These are phyloP conservation scores for Cerastis rubricosa DNA, from an alignment of 2,888 invertebrate species.

Conservation along the genomic window DNA sequence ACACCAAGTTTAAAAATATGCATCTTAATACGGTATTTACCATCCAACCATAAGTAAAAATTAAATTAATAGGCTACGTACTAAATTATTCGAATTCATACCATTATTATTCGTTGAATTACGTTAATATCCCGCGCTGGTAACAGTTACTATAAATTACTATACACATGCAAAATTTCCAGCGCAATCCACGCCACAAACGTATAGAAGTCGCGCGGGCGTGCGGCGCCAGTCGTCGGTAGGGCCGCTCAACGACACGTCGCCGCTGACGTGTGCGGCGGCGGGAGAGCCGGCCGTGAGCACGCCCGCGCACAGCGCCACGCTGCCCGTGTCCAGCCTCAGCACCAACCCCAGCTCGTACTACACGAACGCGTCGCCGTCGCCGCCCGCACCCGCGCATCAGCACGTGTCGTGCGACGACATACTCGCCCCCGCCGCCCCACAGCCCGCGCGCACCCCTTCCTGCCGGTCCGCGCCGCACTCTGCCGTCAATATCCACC, in stretches of 20 bases:
- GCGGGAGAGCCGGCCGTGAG: constrained; percentile 85
- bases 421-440: constrained; percentile 84
- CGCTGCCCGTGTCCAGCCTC: constrained; percentile 90
- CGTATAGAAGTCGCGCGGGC: constrained; percentile 90
- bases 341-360: constrained; percentile 90
- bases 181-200: constrained; percentile 92
- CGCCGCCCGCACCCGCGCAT: constrained; percentile 88
- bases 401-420: constrained; percentile 88
- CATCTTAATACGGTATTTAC: constrained; percentile 18
- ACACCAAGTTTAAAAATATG: constrained; percentile 22
- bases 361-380: constrained; percentile 92
- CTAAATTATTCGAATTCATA: constrained; percentile 32
- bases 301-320: constrained; percentile 88
- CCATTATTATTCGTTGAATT: constrained; percentile 20
- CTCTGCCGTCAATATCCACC: constrained; percentile 87
- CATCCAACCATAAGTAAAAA: constrained; percentile 8
- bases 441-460: constrained; percentile 78
- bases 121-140: constrained; percentile 13
- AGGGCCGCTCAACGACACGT: constrained; percentile 91
- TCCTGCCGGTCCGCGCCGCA: constrained; percentile 88
- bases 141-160: constrained; percentile 34
- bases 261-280: constrained; percentile 82
- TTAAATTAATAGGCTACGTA: background rate
- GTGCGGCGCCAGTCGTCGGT: constrained; percentile 92
- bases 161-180: constrained; percentile 74